Conservation (phyloP, 2,888 invertebrate species). For the Eledone cirrhosa region DNA sequence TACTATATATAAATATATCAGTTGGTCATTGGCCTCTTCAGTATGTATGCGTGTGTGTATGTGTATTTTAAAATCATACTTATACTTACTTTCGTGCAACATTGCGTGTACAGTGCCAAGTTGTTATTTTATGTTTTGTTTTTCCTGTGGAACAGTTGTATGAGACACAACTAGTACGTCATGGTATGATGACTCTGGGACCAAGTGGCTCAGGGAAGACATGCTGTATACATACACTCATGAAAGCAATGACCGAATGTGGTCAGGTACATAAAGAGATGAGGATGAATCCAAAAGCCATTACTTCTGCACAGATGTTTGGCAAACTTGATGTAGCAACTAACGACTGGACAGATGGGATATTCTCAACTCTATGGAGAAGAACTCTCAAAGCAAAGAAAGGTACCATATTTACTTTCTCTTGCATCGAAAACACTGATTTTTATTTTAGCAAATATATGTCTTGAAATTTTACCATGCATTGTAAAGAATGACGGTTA, state of each 20-base stretch:
- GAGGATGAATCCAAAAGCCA: conserved; percentile 98
- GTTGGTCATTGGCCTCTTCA: no score
- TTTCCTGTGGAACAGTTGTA: no score
- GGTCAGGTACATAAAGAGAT: conserved; percentile 90
- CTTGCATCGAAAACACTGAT: no score
- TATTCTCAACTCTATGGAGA: conserved; percentile 95
- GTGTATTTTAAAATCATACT: no score
- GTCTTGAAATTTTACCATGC: no score
- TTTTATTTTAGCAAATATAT: no score
- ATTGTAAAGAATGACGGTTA: neutral
- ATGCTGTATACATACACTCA: conserved; percentile 86
- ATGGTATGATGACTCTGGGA: conserved; percentile 83
- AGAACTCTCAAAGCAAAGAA: conserved; percentile 89
- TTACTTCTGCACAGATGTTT: conserved; percentile 97
- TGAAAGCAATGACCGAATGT: conserved; percentile 88
- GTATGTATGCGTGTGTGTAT: no score
- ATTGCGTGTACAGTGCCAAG: neutral
- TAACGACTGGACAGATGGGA: conserved; percentile 97
- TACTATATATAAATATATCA: no score
- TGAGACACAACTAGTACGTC: conserved; percentile 68
- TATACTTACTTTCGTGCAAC: no score
- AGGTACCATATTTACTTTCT: conserved; percentile 46
- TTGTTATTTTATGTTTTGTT: conserved; percentile 16
- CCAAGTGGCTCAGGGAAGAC: conserved; percentile 96
- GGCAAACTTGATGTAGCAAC: conserved; percentile 95